Conservation (phyloP, 2,797 vertebrate species). For the Propithecus perrieri region DNA sequence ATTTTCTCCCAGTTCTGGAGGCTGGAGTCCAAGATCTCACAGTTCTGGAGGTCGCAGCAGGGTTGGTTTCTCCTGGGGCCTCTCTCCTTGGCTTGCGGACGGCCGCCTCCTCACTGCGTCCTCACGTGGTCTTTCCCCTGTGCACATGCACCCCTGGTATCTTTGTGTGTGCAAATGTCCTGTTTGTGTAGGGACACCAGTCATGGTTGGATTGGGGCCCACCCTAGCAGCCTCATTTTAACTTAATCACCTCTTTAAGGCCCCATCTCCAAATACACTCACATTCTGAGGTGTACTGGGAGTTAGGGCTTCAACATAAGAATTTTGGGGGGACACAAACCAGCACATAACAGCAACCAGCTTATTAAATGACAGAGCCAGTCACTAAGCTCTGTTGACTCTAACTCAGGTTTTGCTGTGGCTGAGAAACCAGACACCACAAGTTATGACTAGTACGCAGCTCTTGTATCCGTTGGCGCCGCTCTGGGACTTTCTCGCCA, state of each 20-base stretch:
- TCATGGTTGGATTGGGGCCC: not conserved
- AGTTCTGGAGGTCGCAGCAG: not conserved
- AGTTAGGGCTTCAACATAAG: not conserved
- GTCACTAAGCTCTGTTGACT: not conserved
- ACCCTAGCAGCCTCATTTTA: not conserved
- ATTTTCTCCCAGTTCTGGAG: not conserved
- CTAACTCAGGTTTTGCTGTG: not conserved
- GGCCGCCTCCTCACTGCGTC: not conserved
- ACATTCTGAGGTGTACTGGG: not conserved
- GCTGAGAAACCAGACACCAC: not conserved
- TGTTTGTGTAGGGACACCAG: not conserved
- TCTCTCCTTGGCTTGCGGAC: not conserved
- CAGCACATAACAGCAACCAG: not conserved
- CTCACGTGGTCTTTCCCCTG: rapidly evolving
- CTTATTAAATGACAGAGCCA: not conserved
- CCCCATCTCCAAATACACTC: not conserved
- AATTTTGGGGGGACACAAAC: not conserved
- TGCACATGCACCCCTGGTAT: not conserved
- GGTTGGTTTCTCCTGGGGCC: not conserved
- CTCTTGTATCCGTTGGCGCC: not conserved
- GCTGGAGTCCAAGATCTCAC: not conserved
- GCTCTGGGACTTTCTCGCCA: not conserved
- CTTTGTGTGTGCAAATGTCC: not conserved
- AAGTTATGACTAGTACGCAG: not conserved
- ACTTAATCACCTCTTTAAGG: not conserved